Conservation (phyloP, 2,113 vertebrate species). For the Cheirogaleus medius region DNA sequence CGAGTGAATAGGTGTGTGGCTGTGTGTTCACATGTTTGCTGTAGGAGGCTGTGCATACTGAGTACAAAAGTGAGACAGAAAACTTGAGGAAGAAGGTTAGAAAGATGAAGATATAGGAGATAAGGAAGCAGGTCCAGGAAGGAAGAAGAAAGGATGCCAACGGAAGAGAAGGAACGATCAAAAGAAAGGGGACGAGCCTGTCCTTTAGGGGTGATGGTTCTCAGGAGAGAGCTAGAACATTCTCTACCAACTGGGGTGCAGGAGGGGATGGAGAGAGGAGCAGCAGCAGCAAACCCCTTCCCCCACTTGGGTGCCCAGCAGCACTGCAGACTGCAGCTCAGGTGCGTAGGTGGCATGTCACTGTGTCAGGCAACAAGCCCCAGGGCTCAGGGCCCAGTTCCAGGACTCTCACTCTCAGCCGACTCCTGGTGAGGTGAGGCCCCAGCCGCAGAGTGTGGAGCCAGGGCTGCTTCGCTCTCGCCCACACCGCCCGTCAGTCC, state of each 20-base stretch:
- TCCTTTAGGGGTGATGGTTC: neutral
- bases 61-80: neutral
- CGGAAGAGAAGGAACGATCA: neutral
- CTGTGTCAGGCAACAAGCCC: neutral
- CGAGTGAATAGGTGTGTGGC: fast-evolving
- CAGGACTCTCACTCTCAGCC: neutral
- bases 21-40: neutral
- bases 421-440: neutral
- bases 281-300: neutral
- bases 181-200: neutral
- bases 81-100: neutral
- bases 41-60: neutral
- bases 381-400: no score
- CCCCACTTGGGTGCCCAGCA: neutral
- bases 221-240: neutral
- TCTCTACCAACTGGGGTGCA: neutral
- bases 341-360: neutral
- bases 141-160: neutral
- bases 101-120: neutral
- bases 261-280: neutral
- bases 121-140: fast-evolving
- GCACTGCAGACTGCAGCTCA: neutral
- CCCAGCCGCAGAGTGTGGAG: neutral
- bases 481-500: neutral
- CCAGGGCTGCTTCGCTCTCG: neutral